Evolutionary conservation across 2,888 invertebrate species (phyloP), one percentile per base, ranked within the genome.

Genomic region (Gasteruption jaculator): DNA sequence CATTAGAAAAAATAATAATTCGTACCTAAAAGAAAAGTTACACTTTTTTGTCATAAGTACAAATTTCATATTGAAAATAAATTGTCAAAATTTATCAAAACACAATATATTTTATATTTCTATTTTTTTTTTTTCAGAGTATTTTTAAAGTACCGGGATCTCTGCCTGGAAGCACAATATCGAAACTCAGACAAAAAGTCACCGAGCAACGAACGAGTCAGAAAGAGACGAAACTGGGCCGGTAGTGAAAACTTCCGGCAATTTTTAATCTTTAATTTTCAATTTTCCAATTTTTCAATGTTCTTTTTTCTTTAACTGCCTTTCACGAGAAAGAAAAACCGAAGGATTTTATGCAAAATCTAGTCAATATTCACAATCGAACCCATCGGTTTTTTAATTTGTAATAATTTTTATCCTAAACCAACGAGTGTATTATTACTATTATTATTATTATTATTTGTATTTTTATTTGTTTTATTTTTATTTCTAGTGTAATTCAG

Each of bases 141-240:
- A 86, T 91, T 66, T 92, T 92, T 71, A 83, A 81, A 73, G 78
- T 86, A 65, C 85, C 89, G 55, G 87, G 87, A 44, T 84, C 86
- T 31, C 75, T 92, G 58, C 80, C 86, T 30, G 80, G 78, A 55
- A 73, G 76, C 29, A 80, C 77, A 43, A 80, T 89, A 57, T 67
- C 75, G 33, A 83, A 81, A 59, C 66, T 85, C 46, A 74, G 85
- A 45, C 74, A 71, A 33, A 80, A 76, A 35, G 75, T 77, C 52
- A 74, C 77, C 5, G 74, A 75, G 57, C 76, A 77, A 53, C 76
- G 76, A 18, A 70, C 71, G 8, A 76, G 78, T 56, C 76, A 77
- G 52, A 68, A 59, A 34, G 54, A 59, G 42, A 51, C 53, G 25
- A 70, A 65, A 45, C 25, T 60, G 45, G 50, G 54, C 48, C 58